phyloP scores from a whole-genome alignment of 2,888 invertebrate genomes.

The Drosophila incognita region DNA sequence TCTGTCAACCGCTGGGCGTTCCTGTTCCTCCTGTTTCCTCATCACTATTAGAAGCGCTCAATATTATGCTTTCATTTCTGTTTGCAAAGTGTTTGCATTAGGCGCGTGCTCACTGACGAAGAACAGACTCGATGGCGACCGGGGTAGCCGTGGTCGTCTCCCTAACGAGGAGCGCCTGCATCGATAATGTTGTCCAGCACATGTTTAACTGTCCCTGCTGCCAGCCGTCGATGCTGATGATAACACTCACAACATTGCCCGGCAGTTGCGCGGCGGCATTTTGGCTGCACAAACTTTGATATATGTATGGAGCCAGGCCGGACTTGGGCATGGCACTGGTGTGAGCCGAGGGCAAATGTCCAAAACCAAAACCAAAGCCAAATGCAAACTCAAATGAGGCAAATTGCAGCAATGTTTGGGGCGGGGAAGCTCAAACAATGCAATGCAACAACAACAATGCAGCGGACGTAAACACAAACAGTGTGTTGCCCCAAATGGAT shows the following conservation, averaged over 20 bases:
- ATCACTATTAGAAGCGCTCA: slow-evolving; percentile 37
- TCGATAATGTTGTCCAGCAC: slow-evolving; percentile 68
- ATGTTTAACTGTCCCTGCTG: slow-evolving; percentile 55
- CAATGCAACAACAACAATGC: slow-evolving; percentile 42
- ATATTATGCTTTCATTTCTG: slow-evolving; percentile 80
- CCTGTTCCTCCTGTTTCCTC: background rate
- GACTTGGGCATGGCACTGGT: slow-evolving; percentile 7
- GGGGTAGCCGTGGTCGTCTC: slow-evolving; percentile 8
- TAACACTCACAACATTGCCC: slow-evolving; percentile 75
- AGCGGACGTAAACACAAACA: slow-evolving; percentile 69
- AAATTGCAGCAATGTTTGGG: slow-evolving; percentile 64
- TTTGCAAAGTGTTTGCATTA: slow-evolving; percentile 75
- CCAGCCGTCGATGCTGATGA: slow-evolving; percentile 54
- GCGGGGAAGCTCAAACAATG: slow-evolving; percentile 55
- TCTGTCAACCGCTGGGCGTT: background rate
- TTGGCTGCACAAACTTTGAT: slow-evolving; percentile 81
- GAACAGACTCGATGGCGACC: slow-evolving; percentile 33
- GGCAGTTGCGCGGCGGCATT: slow-evolving; percentile 61
- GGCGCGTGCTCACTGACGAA: slow-evolving; percentile 65
- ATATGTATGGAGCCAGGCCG: slow-evolving; percentile 37
- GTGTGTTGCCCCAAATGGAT: slow-evolving; percentile 26
- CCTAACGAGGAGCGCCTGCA: slow-evolving; percentile 49
- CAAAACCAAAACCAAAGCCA: slow-evolving; percentile 66
- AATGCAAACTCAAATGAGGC: slow-evolving; percentile 76
- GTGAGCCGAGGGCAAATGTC: slow-evolving; percentile 66